A percentile compares a stretch with the other conserved stretches of the same genome.
Conservation (phyloP, 2,113 vertebrate genomes). For the Corynorhinus townsendii region DNA sequence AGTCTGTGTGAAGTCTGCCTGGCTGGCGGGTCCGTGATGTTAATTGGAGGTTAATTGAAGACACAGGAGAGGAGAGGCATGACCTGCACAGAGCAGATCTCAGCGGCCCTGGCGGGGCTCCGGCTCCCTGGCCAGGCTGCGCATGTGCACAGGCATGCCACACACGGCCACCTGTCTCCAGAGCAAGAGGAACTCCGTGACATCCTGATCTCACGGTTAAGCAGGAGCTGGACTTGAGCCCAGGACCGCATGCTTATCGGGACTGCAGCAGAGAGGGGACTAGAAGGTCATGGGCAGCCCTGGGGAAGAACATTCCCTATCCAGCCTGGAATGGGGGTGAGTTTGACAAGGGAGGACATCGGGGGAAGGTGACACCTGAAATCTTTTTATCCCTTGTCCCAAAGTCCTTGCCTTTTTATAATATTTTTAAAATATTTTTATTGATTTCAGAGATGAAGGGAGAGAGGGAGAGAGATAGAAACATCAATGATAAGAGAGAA, state of each 20-base stretch:
- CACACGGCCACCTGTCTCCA: rapidly evolving
- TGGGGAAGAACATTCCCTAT: rapidly evolving
- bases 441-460: too few species aligned
- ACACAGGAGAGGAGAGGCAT: constrained; percentile 17
- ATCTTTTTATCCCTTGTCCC: neutral
- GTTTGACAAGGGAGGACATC: neutral
- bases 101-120: rapidly evolving
- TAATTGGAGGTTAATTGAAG: constrained; percentile 57
- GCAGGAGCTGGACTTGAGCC: neutral
- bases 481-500: too few species aligned
- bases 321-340: neutral
- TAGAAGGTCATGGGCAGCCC: neutral
- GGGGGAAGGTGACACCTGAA: neutral
- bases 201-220: neutral
- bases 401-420: neutral
- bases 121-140: too few species aligned
- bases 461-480: too few species aligned
- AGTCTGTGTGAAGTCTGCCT: constrained; percentile 42
- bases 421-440: too few species aligned
- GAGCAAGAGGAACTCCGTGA: rapidly evolving
- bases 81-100: constrained; percentile 37
- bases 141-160: rapidly evolving
- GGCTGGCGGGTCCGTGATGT: constrained; percentile 42
- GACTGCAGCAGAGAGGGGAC: too few species aligned
- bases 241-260: rapidly evolving